A percentile compares a stretch with the other conserved stretches of the same genome.
Conservation (phyloP, 2,113 vertebrate genomes). For the Calidris pygmaea region DNA sequence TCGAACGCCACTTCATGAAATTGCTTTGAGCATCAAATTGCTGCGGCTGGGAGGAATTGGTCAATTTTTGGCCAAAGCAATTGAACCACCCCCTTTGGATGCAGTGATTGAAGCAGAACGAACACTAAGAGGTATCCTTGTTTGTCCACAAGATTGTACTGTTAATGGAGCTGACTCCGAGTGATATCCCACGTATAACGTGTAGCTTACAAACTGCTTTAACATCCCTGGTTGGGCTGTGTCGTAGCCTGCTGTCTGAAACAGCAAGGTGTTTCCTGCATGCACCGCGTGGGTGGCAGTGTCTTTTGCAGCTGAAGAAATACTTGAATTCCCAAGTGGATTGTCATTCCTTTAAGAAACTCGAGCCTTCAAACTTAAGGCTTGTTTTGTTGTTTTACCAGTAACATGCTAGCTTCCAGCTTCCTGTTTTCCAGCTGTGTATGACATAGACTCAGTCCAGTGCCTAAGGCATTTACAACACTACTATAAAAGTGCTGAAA, state of each 20-base stretch:
- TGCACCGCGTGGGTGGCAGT: neutral
- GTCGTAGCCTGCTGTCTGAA: neutral
- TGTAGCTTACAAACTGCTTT: neutral
- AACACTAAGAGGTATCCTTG: constrained; percentile 80
- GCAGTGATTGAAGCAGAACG: constrained; percentile 96
- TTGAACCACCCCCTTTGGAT: constrained; percentile 94
- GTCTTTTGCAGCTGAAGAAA: constrained; percentile 51
- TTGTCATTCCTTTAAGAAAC: constrained; percentile 13
- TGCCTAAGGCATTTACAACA: neutral
- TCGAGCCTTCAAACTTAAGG: neutral
- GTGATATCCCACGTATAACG: rapidly evolving
- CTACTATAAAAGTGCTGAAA: neutral
- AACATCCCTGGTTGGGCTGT: neutral
- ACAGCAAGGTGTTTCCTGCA: neutral
- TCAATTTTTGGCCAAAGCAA: constrained; percentile 94
- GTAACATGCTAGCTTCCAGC: neutral
- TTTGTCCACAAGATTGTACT: neutral
- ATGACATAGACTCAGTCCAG: neutral
- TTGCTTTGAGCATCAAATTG: constrained; percentile 94
- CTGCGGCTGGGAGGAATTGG: constrained; percentile 90
- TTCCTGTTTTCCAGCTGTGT: constrained; percentile 55
- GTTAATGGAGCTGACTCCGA: neutral
- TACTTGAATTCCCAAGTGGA: constrained; percentile 9
- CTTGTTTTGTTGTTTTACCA: constrained; percentile 31
- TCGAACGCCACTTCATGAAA: constrained; percentile 91